Evolutionary conservation across 2,797 vertebrate genomes (phyloP), one percentile per base, ranked within the genome.

Genomic region (Macrochelys suwanniensis): DNA sequence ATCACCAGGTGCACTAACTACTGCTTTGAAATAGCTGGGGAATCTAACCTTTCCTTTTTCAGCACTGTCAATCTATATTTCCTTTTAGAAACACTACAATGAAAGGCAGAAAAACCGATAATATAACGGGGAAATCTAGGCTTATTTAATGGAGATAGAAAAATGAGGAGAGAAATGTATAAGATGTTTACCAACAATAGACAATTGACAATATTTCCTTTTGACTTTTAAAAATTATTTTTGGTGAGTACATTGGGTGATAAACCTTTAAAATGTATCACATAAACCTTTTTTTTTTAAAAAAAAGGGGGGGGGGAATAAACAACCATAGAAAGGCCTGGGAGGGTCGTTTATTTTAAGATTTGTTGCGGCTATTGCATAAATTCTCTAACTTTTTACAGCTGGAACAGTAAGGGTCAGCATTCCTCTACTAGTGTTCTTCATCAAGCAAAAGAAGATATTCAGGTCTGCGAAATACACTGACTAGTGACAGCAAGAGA

Each of bases 381-480:
- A 83, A 1, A 1, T 80, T 80, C 13, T 45, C 25, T 31, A 37
- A 59, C 23, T 28, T 92, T 50, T 88, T 65, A 83, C 25, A 26
- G 16, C 61, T 7, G 3, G 16, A 10, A 61, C 87, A 86, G 0
- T 21, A 86, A 89, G 89, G 90, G n/a, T n/a, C 93, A 83, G 54
- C n/a, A 89, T 95, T 93, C 25, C 56, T 84, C 81, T 82, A 16
- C n/a, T 86, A 95, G 61, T 61, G 25, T 33, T 19, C 45, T 92
- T 85, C 82, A 81, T 90, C 77, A 94, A 15, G 42, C 71, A 74
- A 81, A 94, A 80, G 81, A 93, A 45, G 26, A 7, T 71, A 88
- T 85, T 96, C 89, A 87, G 57, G 81, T 65, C 71, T 84, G 88
- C 42, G 83, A 90, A 45, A 79, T 26, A 57, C 89, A 90, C 82